These are phyloP conservation scores for Vulpes lagopus DNA, from an alignment of 2,113 vertebrate genomes.

Conservation along the genomic window DNA sequence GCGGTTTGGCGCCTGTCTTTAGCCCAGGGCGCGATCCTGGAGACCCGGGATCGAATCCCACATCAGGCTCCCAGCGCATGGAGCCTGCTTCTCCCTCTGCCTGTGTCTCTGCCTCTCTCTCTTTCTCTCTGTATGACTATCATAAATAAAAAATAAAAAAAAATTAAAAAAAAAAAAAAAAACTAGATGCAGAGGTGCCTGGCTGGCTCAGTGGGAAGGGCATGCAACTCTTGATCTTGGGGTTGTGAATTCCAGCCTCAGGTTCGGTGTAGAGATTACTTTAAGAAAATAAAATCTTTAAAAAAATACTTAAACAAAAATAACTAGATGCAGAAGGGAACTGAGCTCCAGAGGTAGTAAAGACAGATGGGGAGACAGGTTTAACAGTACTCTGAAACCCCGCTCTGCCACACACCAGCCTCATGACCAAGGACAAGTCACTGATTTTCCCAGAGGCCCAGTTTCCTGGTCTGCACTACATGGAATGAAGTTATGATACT, in stretches of 20 bases:
- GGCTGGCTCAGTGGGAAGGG: background rate
- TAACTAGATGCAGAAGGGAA: background rate
- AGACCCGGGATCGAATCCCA: no score
- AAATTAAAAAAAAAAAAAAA: no score
- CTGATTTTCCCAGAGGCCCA: background rate
- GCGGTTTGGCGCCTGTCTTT: no score
- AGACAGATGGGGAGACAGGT: background rate
- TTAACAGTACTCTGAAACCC: background rate
- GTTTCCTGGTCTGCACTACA: background rate
- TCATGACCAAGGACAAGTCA: background rate
- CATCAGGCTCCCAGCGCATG: no score
- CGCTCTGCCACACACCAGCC: background rate
- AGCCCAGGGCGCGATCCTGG: no score
- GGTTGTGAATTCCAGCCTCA: background rate
- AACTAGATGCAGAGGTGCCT: background rate
- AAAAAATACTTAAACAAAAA: background rate
- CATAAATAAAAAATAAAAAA: no score
- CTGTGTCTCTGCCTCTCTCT: no score
- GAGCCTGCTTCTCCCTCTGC: no score
- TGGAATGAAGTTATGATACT: background rate
- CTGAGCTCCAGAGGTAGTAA: background rate
- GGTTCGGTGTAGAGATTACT: background rate
- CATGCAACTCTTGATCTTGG: background rate
- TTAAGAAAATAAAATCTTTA: background rate
- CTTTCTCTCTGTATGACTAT: no score